Percentiles rank a stretch among this genome's conserved stretches.
These are phyloP conservation scores for Trichopria drosophilae DNA, from an alignment of 2,888 invertebrate species.

Conservation along the genomic window DNA sequence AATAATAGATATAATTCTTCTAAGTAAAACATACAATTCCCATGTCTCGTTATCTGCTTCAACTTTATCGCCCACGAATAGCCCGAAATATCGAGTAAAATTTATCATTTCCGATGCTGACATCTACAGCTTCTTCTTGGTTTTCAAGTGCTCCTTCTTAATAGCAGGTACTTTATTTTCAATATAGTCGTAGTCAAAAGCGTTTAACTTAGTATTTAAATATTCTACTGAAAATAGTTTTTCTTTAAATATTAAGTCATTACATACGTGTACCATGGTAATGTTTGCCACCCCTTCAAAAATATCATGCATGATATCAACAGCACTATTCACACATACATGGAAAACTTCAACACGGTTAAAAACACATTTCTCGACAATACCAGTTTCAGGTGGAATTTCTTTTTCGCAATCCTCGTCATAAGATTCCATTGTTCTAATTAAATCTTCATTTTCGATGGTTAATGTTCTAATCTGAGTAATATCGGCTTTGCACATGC, in stretches of 20 bases:
- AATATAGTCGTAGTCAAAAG: slow-evolving; percentile 8
- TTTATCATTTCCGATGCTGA: slow-evolving; percentile 9
- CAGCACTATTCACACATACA: slow-evolving; percentile 7
- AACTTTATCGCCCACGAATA: slow-evolving; percentile 13
- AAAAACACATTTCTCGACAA: too few species aligned
- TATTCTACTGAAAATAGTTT: slow-evolving; percentile 16
- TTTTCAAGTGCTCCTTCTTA: slow-evolving; percentile 8
- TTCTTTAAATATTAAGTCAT: slow-evolving; percentile 19
- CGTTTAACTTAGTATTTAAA: slow-evolving; percentile 10
- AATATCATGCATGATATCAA: slow-evolving; percentile 14
- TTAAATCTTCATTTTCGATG: not conserved
- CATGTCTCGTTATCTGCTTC: slow-evolving; percentile 12
- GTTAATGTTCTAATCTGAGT: slow-evolving; percentile 9
- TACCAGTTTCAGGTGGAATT: slow-evolving; percentile 12
- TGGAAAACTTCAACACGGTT: slow-evolving; percentile 10
- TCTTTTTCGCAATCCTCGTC: slow-evolving; percentile 5
- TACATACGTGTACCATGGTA: slow-evolving; percentile 9
- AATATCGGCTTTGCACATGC: slow-evolving; percentile 10
- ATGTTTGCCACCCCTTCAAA: slow-evolving; percentile 17
- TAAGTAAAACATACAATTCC: too few species aligned
- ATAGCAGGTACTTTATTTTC: slow-evolving; percentile 10
- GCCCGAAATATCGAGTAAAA: slow-evolving; percentile 8
- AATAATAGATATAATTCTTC: too few species aligned
- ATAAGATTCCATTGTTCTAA: slow-evolving; percentile 12
- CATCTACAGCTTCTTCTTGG: slow-evolving; percentile 8